phyloP scores from a whole-genome alignment of 2,113 vertebrate genomes.

The Poeciliopsis prolifica region DNA sequence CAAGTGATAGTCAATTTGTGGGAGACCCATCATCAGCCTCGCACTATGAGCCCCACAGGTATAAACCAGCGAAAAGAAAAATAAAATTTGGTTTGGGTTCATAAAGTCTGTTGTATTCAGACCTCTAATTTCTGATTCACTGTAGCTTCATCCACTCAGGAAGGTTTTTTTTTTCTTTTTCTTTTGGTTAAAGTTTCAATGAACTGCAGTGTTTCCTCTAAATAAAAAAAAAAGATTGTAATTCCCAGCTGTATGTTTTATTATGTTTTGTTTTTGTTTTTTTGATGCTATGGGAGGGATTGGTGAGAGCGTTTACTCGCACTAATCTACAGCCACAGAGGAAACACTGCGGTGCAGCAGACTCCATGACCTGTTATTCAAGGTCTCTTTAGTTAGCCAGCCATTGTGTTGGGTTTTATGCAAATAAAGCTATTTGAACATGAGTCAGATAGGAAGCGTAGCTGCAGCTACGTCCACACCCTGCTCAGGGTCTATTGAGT shows the following conservation, averaged over 20 bases:
- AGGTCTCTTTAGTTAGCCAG: not conserved
- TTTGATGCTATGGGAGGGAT: not conserved
- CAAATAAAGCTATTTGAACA: constrained; percentile 23
- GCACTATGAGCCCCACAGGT: constrained; percentile 98
- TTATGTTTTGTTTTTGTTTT: not conserved
- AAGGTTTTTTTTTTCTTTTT: not conserved
- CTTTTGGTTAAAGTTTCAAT: not conserved
- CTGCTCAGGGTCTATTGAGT: not conserved
- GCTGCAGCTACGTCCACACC: constrained; percentile 6
- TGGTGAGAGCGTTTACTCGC: not conserved
- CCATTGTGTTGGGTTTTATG: constrained; percentile 14
- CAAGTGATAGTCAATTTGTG: constrained; percentile 99
- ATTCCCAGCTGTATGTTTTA: not conserved
- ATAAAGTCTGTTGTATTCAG: constrained; percentile 24
- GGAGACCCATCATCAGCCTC: constrained; percentile 98
- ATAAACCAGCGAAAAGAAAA: constrained; percentile 71
- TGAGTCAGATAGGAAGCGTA: constrained; percentile 10
- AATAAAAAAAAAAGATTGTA: not conserved
- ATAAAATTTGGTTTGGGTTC: constrained; percentile 51
- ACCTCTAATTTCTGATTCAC: not conserved
- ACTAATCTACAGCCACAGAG: constrained; percentile 13
- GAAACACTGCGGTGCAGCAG: constrained; percentile 33
- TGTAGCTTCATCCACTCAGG: not conserved
- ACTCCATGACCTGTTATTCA: not conserved
- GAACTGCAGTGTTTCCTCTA: constrained; percentile 26